Percentiles rank a stretch among this genome's conserved stretches.
phyloP scores from a whole-genome alignment of 2,888 invertebrate species.

The Mimas tiliae region DNA sequence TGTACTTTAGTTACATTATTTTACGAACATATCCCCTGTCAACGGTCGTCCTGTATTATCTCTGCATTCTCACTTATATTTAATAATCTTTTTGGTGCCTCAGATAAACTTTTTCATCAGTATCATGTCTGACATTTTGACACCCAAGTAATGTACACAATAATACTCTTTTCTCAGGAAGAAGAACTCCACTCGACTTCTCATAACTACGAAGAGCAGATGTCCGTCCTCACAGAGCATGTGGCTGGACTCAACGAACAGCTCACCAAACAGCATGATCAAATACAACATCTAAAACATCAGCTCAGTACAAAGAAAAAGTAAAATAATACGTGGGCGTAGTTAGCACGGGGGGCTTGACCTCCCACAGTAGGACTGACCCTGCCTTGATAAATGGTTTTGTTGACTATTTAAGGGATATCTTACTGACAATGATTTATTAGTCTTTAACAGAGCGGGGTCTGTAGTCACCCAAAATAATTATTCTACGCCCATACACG shows the following conservation, averaged over 20 bases:
- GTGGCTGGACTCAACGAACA: constrained; percentile 90
- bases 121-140: too few species aligned
- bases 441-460: not conserved
- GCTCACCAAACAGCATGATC: constrained; percentile 91
- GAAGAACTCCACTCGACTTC: constrained; percentile 87
- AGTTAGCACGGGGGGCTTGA: not conserved
- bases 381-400: too few species aligned
- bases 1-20: too few species aligned
- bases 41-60: too few species aligned
- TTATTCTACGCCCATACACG: not conserved
- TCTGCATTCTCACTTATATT: too few species aligned
- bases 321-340: constrained; percentile 44
- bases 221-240: constrained; percentile 86
- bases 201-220: constrained; percentile 87
- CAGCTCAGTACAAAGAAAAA: constrained; percentile 81
- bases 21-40: too few species aligned
- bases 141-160: too few species aligned
- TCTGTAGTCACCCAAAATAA: not conserved
- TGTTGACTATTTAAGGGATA: not conserved
- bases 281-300: constrained; percentile 88
- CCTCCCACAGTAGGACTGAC: not conserved
- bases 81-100: too few species aligned
- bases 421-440: too few species aligned
- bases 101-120: too few species aligned
- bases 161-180: constrained; percentile 54